Conservation (phyloP, 2,113 vertebrate species). For the Takifugu bimaculatus region DNA sequence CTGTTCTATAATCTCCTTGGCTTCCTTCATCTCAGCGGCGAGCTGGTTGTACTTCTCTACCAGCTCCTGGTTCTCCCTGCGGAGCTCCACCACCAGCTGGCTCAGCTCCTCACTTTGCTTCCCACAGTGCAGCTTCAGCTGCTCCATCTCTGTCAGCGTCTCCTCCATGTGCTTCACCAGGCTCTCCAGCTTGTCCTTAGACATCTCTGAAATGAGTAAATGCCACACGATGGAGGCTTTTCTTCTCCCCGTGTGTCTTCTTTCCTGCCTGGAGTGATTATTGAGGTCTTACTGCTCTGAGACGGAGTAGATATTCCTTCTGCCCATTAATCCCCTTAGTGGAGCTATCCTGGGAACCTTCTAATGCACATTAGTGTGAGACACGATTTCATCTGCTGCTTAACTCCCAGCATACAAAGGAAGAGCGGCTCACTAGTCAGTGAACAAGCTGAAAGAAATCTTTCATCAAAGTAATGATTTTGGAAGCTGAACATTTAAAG, state of each 20-base stretch:
- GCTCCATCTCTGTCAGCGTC: slow-evolving; percentile 84
- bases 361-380: slow-evolving; percentile 24
- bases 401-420: slow-evolving; percentile 22
- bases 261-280: slow-evolving; percentile 18
- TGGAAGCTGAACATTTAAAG: background rate
- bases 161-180: slow-evolving; percentile 86
- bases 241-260: slow-evolving; percentile 1
- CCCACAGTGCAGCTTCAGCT: slow-evolving; percentile 83
- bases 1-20: slow-evolving; percentile 80
- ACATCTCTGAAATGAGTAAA: slow-evolving; percentile 63
- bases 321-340: slow-evolving; percentile 65
- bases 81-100: slow-evolving; percentile 79
- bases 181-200: slow-evolving; percentile 83
- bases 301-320: slow-evolving; percentile 27
- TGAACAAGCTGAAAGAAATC: slow-evolving; percentile 15
- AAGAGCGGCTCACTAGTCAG: slow-evolving; percentile 16
- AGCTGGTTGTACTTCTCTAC: slow-evolving; percentile 81
- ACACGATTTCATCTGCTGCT: slow-evolving; percentile 7
- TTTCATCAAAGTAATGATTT: background rate
- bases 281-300: slow-evolving; percentile 24
- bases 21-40: slow-evolving; percentile 77
- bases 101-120: slow-evolving; percentile 83
- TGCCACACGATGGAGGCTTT: background rate
- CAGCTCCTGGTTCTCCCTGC: slow-evolving; percentile 80
- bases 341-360: slow-evolving; percentile 66